phyloP scores from a whole-genome alignment of 1,140 invertebrate genomes.

The Cydia splendana region DNA sequence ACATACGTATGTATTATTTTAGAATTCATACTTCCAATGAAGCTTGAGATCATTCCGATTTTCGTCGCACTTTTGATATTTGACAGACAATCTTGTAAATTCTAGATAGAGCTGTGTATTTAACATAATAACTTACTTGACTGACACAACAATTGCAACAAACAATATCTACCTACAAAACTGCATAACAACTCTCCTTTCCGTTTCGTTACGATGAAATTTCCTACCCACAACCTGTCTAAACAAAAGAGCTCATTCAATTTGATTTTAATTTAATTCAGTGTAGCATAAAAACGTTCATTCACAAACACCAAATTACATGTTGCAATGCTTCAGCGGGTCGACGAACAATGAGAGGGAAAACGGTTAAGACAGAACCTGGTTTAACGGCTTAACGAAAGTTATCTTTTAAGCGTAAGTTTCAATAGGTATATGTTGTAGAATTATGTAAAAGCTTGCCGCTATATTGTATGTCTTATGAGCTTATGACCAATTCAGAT shows the following conservation, averaged over 20 bases:
- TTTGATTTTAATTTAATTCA: conserved; percentile 29
- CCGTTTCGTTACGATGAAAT: conserved; percentile 21
- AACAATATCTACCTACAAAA: not conserved
- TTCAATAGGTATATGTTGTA: no score
- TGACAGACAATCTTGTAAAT: no score
- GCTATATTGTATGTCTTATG: no score
- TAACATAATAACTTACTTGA: no score
- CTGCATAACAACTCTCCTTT: not conserved
- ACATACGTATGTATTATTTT: no score
- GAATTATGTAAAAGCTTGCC: no score
- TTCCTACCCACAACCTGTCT: conserved; percentile 29
- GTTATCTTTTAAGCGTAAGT: not conserved
- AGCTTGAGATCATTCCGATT: no score
- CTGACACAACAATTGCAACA: not conserved
- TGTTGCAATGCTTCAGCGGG: conserved; percentile 27
- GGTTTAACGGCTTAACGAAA: not conserved
- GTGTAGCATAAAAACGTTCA: conserved; percentile 33
- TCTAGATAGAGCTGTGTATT: no score
- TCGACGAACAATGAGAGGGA: conserved; percentile 29
- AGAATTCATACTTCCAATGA: no score
- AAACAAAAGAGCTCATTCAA: conserved; percentile 31
- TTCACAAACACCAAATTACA: conserved; percentile 30
- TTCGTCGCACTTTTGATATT: no score
- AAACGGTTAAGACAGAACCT: conserved; percentile 18
- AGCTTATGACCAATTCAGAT: no score